Conservation (phyloP, 2,113 vertebrate species). For the Phyllostomus discolor region DNA sequence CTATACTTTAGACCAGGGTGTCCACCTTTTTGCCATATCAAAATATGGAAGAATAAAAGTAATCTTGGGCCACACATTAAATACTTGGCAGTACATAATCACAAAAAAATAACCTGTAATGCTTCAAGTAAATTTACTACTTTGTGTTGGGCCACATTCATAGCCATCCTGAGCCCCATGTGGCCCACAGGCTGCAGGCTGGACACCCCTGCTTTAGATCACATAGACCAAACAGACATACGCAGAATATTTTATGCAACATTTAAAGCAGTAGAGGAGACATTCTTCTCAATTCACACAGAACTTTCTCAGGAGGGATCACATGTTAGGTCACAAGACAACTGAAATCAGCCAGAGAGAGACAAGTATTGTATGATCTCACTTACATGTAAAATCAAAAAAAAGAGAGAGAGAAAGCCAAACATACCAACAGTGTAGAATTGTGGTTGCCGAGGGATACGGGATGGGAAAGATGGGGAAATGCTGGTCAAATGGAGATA, state of each 20-base stretch:
- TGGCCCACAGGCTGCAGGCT: too few species aligned
- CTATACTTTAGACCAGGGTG: neutral
- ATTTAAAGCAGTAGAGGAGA: neutral
- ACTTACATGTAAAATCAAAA: neutral
- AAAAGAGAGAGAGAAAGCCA: neutral
- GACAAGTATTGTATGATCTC: neutral
- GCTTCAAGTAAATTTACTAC: too few species aligned
- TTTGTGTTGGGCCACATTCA: too few species aligned
- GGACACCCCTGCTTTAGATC: neutral
- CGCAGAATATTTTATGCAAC: neutral
- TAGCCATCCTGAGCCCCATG: too few species aligned
- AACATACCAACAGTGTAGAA: neutral
- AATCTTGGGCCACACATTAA: too few species aligned
- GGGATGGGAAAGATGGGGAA: neutral
- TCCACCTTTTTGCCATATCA: too few species aligned
- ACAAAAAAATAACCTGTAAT: too few species aligned
- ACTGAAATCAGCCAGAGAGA: neutral
- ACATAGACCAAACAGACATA: neutral
- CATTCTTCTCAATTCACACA: neutral
- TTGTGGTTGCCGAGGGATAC: neutral
- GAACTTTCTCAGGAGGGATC: neutral
- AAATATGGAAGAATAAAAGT: too few species aligned
- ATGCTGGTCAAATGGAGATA: neutral
- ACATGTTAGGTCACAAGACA: neutral
- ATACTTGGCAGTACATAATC: too few species aligned